Percentiles rank a stretch among this genome's conserved stretches.
These are phyloP conservation scores for Cantharis nigra DNA, from an alignment of 2,888 invertebrate species.

Conservation along the genomic window DNA sequence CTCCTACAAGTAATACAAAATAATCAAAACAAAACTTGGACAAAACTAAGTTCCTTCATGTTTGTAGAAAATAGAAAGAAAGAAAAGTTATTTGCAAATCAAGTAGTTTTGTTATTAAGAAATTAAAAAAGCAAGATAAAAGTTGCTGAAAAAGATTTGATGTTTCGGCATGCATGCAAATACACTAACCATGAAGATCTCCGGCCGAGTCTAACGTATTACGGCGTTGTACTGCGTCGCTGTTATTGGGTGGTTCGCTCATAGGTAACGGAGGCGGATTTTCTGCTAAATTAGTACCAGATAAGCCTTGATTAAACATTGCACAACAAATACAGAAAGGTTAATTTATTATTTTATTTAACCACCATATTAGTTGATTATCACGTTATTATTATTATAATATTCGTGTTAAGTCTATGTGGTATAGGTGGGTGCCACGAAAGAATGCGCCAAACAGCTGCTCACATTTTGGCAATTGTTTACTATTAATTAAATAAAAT, in stretches of 20 bases:
- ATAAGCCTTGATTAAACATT: slow-evolving; percentile 1
- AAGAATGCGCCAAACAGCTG: neutral
- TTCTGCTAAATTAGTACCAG: slow-evolving; percentile 55
- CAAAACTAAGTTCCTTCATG: neutral
- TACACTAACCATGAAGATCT: slow-evolving; percentile 52
- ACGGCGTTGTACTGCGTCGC: slow-evolving; percentile 43
- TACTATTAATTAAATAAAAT: too few species aligned
- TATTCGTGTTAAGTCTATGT: neutral
- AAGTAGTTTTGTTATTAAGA: neutral
- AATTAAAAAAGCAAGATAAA: neutral
- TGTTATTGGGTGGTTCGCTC: slow-evolving; percentile 59
- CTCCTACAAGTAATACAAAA: slow-evolving; percentile 18
- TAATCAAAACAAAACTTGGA: neutral
- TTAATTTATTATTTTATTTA: neutral
- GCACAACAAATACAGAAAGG: neutral
- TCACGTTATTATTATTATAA: neutral
- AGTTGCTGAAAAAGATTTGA: neutral
- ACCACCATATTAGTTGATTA: neutral
- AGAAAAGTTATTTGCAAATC: neutral
- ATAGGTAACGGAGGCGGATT: slow-evolving; percentile 64
- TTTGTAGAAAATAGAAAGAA: neutral
- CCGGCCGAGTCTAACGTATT: slow-evolving; percentile 49
- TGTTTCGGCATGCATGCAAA: slow-evolving; percentile 1
- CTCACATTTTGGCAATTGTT: too few species aligned
- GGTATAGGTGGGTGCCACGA: neutral